phyloP scores from a whole-genome alignment of 2,797 vertebrate genomes.

The Sitta carolinensis region DNA sequence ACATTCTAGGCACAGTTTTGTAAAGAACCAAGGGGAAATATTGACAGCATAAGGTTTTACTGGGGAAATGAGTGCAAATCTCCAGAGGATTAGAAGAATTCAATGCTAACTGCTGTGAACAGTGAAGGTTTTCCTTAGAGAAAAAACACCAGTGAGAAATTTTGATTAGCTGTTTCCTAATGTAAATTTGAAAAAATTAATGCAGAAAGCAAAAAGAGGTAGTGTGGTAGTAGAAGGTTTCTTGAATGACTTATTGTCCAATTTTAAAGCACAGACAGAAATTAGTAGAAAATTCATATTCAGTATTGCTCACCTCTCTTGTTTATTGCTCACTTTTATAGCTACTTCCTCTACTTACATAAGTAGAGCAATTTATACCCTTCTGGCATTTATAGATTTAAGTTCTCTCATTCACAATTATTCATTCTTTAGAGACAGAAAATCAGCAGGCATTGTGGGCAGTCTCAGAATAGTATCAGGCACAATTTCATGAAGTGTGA shows the following conservation, averaged over 20 bases:
- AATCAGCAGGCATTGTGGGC: neutral
- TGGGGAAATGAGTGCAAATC: slow-evolving; percentile 44
- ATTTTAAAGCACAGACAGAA: slow-evolving; percentile 20
- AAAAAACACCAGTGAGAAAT: slow-evolving; percentile 22
- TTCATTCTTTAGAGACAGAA: neutral
- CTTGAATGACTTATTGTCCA: neutral
- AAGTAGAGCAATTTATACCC: neutral
- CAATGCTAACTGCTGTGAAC: slow-evolving; percentile 13
- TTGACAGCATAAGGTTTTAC: slow-evolving; percentile 29
- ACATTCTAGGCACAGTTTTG: slow-evolving; percentile 16
- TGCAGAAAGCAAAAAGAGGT: neutral
- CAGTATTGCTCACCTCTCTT: neutral
- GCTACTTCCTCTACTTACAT: neutral
- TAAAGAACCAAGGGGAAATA: slow-evolving; percentile 23
- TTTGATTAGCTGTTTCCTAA: slow-evolving; percentile 23
- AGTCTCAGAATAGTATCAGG: neutral
- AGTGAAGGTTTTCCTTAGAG: slow-evolving; percentile 22
- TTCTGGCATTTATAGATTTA: neutral
- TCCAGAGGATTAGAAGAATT: slow-evolving; percentile 30
- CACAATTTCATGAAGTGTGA: neutral
- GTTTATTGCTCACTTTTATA: slow-evolving; percentile 37
- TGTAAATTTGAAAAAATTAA: neutral
- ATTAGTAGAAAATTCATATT: slow-evolving; percentile 23
- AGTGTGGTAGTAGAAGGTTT: neutral
- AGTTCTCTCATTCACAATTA: neutral